Conservation (phyloP, 2,113 vertebrate genomes). For the Anthoscopus minutus region DNA sequence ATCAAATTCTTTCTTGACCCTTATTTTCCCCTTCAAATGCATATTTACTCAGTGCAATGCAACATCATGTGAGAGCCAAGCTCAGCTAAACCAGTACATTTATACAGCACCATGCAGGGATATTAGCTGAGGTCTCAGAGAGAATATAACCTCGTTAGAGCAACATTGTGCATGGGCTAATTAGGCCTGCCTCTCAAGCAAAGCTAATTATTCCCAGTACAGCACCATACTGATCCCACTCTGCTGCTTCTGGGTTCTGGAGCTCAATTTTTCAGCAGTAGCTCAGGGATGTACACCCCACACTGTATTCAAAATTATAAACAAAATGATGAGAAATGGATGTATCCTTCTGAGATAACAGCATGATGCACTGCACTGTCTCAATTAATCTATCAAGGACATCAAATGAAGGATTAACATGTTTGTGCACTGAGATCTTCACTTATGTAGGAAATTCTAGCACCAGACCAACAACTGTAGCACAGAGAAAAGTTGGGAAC, state of each 20-base stretch:
- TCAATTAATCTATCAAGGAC: background rate
- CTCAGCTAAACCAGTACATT: background rate
- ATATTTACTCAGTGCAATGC: background rate
- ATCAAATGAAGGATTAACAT: background rate
- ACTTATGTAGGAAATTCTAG: background rate
- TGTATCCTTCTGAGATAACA: background rate
- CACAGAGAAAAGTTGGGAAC: background rate
- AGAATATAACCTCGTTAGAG: constrained; percentile 53
- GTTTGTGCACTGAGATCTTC: background rate
- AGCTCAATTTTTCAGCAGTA: background rate
- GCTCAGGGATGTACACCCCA: constrained; percentile 1
- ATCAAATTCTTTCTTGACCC: background rate
- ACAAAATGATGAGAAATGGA: constrained; percentile 8
- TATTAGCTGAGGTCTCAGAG: constrained; percentile 42
- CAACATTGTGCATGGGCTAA: constrained; percentile 39
- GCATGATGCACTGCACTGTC: background rate
- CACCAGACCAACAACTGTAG: background rate
- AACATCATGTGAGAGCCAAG: background rate
- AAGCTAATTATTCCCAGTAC: constrained; percentile 55
- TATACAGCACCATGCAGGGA: constrained; percentile 23
- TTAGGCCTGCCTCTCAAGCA: constrained; percentile 55
- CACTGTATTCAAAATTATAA: background rate
- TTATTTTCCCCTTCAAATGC: background rate
- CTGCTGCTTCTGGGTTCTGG: constrained; percentile 7
- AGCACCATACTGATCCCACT: background rate